phyloP scores from a whole-genome alignment of 2,113 vertebrate genomes.

The Ctenomys sociabilis region DNA sequence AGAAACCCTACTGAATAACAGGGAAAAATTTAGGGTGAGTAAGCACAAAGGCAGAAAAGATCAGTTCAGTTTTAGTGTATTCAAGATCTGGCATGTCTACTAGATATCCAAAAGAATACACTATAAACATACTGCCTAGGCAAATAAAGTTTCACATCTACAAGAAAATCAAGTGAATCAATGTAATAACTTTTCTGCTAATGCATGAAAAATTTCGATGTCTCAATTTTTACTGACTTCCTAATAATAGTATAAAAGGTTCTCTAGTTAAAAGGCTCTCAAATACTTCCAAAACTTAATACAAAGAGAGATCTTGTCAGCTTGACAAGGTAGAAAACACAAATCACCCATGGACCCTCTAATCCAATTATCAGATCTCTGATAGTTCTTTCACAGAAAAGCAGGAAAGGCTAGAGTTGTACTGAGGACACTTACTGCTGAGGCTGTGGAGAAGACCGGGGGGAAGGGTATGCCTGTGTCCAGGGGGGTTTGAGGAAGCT shows the following conservation, averaged over 20 bases:
- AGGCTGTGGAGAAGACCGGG: conserved; percentile 94
- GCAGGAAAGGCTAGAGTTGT: conserved; percentile 37
- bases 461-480: conserved; percentile 96
- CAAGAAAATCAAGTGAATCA: conserved; percentile 56
- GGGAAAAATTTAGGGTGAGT: background rate
- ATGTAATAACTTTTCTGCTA: background rate
- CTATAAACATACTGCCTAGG: background rate
- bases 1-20: conserved; percentile 15
- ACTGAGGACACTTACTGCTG: conserved; percentile 87
- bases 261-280: conserved; percentile 26
- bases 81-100: background rate
- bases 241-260: conserved; percentile 38
- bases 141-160: background rate
- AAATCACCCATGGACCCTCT: background rate
- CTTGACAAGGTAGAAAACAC: conserved; percentile 48
- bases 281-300: conserved; percentile 39
- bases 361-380: conserved; percentile 21
- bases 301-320: conserved; percentile 32
- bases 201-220: conserved; percentile 1
- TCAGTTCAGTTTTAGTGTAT: background rate
- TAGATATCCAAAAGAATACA: conserved; percentile 16
- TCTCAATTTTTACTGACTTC: conserved; percentile 50
- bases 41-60: background rate
- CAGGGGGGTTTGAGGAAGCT: conserved; percentile 93
- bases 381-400: conserved; percentile 42